phyloP scores from a whole-genome alignment of 2,113 vertebrate genomes.

The Cyphotilapia sp. region DNA sequence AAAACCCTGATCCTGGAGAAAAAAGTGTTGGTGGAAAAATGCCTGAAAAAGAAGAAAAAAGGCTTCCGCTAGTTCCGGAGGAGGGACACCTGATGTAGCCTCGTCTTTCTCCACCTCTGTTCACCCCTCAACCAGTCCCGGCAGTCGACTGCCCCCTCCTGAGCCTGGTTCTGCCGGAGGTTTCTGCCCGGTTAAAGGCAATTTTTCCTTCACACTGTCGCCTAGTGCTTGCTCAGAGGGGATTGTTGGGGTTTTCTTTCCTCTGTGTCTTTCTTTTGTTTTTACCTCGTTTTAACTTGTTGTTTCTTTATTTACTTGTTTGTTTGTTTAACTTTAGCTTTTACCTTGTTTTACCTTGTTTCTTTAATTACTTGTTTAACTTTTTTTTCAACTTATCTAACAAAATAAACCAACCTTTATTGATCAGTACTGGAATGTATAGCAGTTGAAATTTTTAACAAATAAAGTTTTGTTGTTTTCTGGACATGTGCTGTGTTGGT shows the following conservation, averaged over 20 bases:
- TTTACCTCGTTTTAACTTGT: rapidly evolving
- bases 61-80: rapidly evolving
- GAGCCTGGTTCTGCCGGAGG: rapidly evolving
- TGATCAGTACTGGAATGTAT: background rate
- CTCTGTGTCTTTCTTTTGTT: background rate
- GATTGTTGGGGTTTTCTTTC: background rate
- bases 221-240: background rate
- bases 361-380: background rate
- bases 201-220: rapidly evolving
- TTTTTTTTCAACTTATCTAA: background rate
- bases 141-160: background rate
- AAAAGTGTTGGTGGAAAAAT: background rate
- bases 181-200: background rate
- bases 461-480: background rate
- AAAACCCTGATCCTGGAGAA: background rate
- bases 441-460: background rate
- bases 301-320: background rate
- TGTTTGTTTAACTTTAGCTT: background rate
- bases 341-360: background rate
- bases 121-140: background rate
- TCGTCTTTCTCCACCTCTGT: background rate
- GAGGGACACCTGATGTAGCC: background rate
- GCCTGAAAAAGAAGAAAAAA: background rate
- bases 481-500: background rate
- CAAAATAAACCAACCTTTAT: background rate